Base-by-base conservation (phyloP, 2,888 invertebrate genomes). In the Apantesis nais region DNA sequence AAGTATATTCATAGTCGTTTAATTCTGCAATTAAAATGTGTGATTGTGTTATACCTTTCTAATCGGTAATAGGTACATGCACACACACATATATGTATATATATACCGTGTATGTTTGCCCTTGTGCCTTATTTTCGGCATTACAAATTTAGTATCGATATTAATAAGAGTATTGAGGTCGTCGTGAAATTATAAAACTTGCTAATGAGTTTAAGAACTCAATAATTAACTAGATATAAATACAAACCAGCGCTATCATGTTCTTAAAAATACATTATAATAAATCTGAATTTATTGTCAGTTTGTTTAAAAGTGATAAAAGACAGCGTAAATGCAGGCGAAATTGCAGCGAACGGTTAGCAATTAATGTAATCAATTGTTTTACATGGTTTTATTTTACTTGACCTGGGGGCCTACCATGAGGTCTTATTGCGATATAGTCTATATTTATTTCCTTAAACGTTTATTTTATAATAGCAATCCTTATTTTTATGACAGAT, bases 61-160 rank as follows among this genome's bases (percentile, higher is more conserved):
- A 58, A 58, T 58, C 29, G 29, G 58, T 58, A 14, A 29, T 58
- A 58, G 7, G 14, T 29, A 58, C 25, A 25, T 41, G 41, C 9
- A 5, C 41, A 14, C 9, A 41, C 9, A 5, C 41, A 14, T 41
- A 41, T 55, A 29, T 25, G 12, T 58, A 25, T 16, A 29, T 2
- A 58, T 29, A 58, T 29, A 58, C 58, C 29, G 58, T 58, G 29
- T 58, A 25, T 29, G 25, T 29, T 58, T 58, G 58, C 58, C 58
- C 58, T 58, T 58, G 58, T 58, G 29, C 58, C 67, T 67, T 44
- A 44, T 61, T 67, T 67, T 61, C n/a, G 44, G 61, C 31, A 41
- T 34, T 34, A 61, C 60, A 61, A 34, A 41, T 60, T 60, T 67
- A 16, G 34, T 37, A 29, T 60, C 29, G 25, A 41, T 60, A 52